phyloP scores from a whole-genome alignment of 2,113 vertebrate species.

The Aepyceros melampus region DNA sequence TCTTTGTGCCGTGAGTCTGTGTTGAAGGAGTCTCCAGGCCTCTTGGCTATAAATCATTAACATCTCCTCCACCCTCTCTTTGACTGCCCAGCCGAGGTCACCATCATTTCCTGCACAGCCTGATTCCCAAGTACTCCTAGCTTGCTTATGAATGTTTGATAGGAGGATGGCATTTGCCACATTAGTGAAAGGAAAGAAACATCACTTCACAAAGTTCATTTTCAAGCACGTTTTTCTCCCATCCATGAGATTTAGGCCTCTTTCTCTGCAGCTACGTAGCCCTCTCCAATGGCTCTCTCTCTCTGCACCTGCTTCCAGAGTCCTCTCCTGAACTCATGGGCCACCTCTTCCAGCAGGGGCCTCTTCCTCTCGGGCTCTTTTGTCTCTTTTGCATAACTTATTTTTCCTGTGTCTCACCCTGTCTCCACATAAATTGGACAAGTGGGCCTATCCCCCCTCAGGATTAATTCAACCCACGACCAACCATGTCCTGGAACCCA shows the following conservation, averaged over 20 bases:
- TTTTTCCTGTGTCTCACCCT: background rate
- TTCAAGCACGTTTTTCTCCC: background rate
- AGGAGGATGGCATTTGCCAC: background rate
- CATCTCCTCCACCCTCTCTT: background rate
- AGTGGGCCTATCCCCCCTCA: background rate
- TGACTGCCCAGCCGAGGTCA: background rate
- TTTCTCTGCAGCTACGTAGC: background rate
- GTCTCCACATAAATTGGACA: background rate
- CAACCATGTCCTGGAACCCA: background rate
- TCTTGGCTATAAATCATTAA: background rate
- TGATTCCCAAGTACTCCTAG: background rate
- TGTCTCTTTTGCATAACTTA: background rate
- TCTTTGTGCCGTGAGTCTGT: background rate
- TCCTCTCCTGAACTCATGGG: accelerated
- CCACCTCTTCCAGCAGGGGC: background rate
- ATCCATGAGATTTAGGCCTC: background rate
- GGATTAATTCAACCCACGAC: background rate
- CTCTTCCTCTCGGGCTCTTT: background rate
- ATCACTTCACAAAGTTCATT: background rate
- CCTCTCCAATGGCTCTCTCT: background rate
- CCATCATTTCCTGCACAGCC: background rate
- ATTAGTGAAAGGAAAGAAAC: background rate
- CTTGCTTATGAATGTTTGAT: background rate
- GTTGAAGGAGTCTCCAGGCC: background rate
- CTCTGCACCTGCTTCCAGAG: background rate